Base-by-base conservation (phyloP, 2,797 vertebrate genomes). In the Lindbergichthys nudifrons region DNA sequence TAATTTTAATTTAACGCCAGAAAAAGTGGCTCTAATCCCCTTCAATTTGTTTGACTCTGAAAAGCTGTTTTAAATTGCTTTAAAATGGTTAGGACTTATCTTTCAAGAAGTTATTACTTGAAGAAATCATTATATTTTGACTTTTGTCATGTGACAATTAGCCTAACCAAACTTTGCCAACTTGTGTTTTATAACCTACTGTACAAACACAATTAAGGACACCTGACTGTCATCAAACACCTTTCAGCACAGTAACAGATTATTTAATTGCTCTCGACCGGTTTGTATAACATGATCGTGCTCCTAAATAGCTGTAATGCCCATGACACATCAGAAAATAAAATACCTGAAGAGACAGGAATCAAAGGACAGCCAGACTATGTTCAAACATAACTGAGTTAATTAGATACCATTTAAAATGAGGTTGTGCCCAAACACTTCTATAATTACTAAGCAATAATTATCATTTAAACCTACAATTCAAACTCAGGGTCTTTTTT, bases 341-440 rank as follows among this genome's bases (percentile, higher is more conserved):
- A 30, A 42, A 47, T 10, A 0, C 1, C 10, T 21, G 10, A 30
- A 7, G 13, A 6, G 12, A 62, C 52, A 39, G 8, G 30, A 30
- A 67, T 16, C 42, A 11, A 52, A 58, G 36, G 51, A 53, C 32
- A 47, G 23, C 26, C 26, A 45, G 36, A 70, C 36, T 21, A 2
- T 32, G 6, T 26, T 70, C 41, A 65, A 60, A 75, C 48, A 58
- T 46, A 48, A 12, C 32, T n/a, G 30, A 63, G 48, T 48, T 69
- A 65, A 72, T 63, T 36, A 59, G n/a, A 66, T 23, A 15, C 15
- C 1, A 43, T 50, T 58, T n/a, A 50, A 70, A 75, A 67, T 50
- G 3, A 32, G 41, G 60, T 52, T 60, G 23, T 36, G 53, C 18
- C 51, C 32, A 7, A 73, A 65, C 47, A 36, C 56, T 8, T 52